phyloP scores from a whole-genome alignment of 2,797 vertebrate genomes.

The Leucoraja ocellata region DNA sequence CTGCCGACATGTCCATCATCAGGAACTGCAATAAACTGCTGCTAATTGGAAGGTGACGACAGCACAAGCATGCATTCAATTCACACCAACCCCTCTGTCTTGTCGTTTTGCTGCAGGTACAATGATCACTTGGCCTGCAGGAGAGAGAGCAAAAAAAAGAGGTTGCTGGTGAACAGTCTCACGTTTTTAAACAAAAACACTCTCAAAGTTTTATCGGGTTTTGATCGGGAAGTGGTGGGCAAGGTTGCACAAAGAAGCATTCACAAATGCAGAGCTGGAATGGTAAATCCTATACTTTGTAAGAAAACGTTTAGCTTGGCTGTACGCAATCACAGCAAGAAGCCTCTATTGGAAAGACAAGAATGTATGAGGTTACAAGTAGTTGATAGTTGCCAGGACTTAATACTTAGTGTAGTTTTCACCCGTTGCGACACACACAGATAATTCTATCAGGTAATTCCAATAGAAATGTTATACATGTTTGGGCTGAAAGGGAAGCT shows the following conservation, averaged over 20 bases:
- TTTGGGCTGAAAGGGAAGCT: conserved; percentile 28
- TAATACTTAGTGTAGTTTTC: conserved; percentile 38
- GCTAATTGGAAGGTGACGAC: conserved; percentile 71
- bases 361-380: conserved; percentile 36
- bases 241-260: not conserved
- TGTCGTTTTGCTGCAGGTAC: conserved; percentile 47
- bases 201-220: not conserved
- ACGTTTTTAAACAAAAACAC: not conserved
- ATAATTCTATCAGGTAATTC: conserved; percentile 37
- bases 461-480: conserved; percentile 36
- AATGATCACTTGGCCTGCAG: conserved; percentile 40
- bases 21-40: conserved; percentile 60
- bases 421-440: conserved; percentile 34
- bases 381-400: conserved; percentile 34
- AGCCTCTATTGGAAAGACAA: not conserved
- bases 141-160: not conserved
- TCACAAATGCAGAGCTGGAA: not conserved
- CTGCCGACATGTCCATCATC: conserved; percentile 62
- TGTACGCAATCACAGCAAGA: not conserved
- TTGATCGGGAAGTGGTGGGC: not conserved
- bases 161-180: not conserved
- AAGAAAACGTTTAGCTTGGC: not conserved
- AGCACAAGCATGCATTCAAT: conserved; percentile 55
- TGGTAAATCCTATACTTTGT: not conserved
- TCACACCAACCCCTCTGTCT: conserved; percentile 54